Evolutionary conservation across 1,140 invertebrate species (phyloP).

Genomic region (Ceratina japonica): DNA sequence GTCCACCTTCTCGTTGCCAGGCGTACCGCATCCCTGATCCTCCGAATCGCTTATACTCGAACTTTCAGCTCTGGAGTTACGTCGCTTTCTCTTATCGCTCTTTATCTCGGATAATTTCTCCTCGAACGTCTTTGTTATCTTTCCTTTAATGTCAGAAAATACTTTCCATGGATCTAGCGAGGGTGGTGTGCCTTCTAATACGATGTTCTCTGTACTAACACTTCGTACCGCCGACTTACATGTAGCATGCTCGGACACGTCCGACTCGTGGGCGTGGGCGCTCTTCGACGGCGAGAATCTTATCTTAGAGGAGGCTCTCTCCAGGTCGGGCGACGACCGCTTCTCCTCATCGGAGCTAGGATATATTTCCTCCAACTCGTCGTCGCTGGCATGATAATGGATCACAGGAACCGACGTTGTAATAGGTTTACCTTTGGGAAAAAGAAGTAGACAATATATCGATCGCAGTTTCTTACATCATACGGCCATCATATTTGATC

Average conservation of each 20-base stretch:
- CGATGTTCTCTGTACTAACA: conserved; percentile 74
- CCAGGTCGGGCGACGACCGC: conserved; percentile 77
- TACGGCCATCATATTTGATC: not conserved
- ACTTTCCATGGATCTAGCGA: conserved; percentile 80
- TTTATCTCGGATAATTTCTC: conserved; percentile 83
- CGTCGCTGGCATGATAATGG: conserved; percentile 86
- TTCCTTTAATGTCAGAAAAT: conserved; percentile 80
- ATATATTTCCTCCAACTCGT: conserved; percentile 85
- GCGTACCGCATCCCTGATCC: conserved; percentile 75
- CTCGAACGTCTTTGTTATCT: conserved; percentile 84
- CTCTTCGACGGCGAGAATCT: conserved; percentile 65
- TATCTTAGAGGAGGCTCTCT: conserved; percentile 66
- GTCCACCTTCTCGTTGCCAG: conserved; percentile 65
- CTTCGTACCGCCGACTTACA: conserved; percentile 74
- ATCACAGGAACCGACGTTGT: conserved; percentile 83
- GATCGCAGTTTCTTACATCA: not conserved
- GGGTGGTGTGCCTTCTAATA: conserved; percentile 77
- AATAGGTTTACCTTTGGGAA: conserved; percentile 82
- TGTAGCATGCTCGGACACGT: conserved; percentile 35
- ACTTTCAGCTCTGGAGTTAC: conserved; percentile 75
- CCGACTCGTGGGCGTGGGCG: conserved; percentile 9
- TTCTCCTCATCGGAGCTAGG: conserved; percentile 82
- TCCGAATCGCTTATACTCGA: conserved; percentile 83
- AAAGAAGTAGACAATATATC: not conserved
- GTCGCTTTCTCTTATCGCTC: conserved; percentile 72